phyloP scores from a whole-genome alignment of 1,140 invertebrate species.

The Drosophila ficusphila region DNA sequence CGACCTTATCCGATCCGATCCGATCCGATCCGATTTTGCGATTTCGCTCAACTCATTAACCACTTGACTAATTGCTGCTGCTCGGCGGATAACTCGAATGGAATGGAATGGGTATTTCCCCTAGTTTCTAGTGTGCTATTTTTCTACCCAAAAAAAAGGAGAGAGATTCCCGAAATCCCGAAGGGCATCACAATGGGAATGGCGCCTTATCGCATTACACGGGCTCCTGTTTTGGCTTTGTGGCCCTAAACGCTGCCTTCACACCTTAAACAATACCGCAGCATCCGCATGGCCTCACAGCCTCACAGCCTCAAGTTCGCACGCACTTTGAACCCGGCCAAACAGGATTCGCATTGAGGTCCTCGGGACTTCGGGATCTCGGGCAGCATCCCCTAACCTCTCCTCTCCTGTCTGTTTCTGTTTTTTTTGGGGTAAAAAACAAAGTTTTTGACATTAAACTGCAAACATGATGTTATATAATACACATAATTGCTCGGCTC shows the following conservation, averaged over 20 bases:
- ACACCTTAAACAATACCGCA: conserved; percentile 72
- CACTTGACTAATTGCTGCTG: conserved; percentile 77
- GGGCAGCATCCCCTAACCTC: conserved; percentile 64
- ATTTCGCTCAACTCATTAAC: conserved; percentile 78
- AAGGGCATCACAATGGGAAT: conserved; percentile 61
- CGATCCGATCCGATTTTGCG: conserved; percentile 33
- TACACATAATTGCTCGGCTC: conserved; percentile 72
- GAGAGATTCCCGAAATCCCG: too few relatives aligned
- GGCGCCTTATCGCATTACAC: conserved; percentile 75
- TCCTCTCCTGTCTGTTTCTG: conserved; percentile 9
- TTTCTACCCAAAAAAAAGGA: conserved; percentile 45
- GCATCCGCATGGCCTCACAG: conserved; percentile 54
- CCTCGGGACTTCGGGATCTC: conserved; percentile 10
- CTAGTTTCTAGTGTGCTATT: conserved; percentile 2
- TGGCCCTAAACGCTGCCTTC: conserved; percentile 62
- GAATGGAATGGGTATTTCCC: too few relatives aligned
- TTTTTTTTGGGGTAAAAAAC: conserved; percentile 79
- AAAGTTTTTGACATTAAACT: conserved; percentile 77
- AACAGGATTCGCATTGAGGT: conserved; percentile 25
- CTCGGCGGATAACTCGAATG: conserved; percentile 22
- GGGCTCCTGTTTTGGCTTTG: conserved; percentile 43
- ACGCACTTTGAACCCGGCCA: conserved; percentile 76
- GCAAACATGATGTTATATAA: conserved; percentile 75
- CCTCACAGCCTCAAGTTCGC: conserved; percentile 61
- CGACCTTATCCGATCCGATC: conserved; percentile 26